Conservation (phyloP, 2,113 vertebrate species). For the Hemichromis elongatus region DNA sequence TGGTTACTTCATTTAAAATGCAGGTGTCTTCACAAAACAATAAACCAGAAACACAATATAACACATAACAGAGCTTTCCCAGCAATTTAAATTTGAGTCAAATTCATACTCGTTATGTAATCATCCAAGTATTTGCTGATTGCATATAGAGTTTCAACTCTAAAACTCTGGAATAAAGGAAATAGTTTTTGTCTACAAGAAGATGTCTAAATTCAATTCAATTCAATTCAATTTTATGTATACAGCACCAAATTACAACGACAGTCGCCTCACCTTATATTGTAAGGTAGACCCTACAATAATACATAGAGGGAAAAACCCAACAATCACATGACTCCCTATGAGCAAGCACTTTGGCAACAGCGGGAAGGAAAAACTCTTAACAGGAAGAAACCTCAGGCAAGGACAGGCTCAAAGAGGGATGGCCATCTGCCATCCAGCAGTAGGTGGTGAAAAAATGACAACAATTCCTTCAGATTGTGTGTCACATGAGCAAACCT, state of each 20-base stretch:
- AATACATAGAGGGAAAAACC: background rate
- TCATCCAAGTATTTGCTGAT: background rate
- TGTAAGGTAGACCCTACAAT: background rate
- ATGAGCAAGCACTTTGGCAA: accelerated
- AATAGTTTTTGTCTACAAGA: background rate
- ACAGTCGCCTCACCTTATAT: background rate
- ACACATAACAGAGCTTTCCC: background rate
- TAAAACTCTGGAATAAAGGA: background rate
- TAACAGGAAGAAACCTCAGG: background rate
- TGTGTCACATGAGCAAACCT: background rate
- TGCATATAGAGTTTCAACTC: background rate
- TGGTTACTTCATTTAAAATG: background rate
- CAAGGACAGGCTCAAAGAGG: background rate
- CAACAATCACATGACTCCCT: background rate
- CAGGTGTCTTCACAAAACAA: background rate
- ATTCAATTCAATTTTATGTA: background rate
- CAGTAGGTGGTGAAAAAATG: background rate
- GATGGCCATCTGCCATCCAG: accelerated
- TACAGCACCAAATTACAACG: background rate
- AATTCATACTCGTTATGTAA: background rate
- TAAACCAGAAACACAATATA: background rate
- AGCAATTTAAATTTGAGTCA: background rate
- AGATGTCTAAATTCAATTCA: background rate
- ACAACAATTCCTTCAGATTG: background rate
- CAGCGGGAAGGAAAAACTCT: background rate